These are phyloP conservation scores for Diachrysia chrysitis DNA, from an alignment of 2,888 invertebrate species.

Conservation along the genomic window DNA sequence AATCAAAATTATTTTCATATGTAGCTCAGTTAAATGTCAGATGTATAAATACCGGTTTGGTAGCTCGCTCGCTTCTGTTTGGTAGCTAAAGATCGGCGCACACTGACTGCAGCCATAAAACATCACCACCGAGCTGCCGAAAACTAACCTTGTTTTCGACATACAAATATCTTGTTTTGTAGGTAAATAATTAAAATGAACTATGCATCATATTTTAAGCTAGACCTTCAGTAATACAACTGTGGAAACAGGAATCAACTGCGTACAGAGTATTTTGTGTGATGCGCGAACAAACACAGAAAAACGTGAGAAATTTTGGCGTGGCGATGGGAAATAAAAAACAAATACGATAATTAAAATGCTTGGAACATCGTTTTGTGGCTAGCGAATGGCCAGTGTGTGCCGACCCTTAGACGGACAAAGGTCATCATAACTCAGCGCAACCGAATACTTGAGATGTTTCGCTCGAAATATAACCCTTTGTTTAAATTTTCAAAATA, in stretches of 20 bases:
- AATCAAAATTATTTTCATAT: slow-evolving; percentile 63
- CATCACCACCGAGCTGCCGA: neutral
- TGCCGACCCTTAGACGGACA: slow-evolving; percentile 38
- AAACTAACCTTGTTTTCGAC: no score
- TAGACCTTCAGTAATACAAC: neutral
- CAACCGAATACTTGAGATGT: slow-evolving; percentile 42
- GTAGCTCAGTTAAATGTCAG: slow-evolving; percentile 67
- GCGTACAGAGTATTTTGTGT: neutral
- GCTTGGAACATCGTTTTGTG: neutral
- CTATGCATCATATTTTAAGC: no score
- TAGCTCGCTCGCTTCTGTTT: slow-evolving; percentile 51
- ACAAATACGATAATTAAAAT: neutral
- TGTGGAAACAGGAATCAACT: neutral
- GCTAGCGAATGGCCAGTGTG: neutral
- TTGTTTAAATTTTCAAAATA: slow-evolving; percentile 29
- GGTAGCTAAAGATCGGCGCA: neutral
- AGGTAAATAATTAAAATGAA: no score
- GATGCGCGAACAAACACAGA: neutral
- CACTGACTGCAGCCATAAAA: neutral
- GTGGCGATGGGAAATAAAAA: no score
- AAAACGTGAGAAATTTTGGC: no score
- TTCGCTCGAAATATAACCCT: slow-evolving; percentile 28
- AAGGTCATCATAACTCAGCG: slow-evolving; percentile 51
- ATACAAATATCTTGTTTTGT: no score
- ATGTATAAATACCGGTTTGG: slow-evolving; percentile 64